Percentiles rank a stretch among this genome's conserved stretches.
phyloP scores from a whole-genome alignment of 2,113 vertebrate genomes.

The Junco hyemalis region DNA sequence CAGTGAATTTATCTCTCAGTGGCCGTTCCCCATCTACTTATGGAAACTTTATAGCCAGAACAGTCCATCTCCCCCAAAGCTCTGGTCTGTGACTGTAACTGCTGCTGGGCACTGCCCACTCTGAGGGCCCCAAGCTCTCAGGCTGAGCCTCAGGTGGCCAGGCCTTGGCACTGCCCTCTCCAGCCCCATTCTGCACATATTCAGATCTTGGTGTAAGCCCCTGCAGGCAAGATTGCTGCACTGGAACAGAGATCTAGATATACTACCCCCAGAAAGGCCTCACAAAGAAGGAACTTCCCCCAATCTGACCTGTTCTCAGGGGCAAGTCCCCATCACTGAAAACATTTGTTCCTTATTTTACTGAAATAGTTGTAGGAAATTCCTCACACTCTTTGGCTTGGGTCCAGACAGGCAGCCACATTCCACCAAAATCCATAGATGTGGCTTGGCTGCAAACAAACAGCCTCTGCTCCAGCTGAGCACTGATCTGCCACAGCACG shows the following conservation, averaged over 20 bases:
- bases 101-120: not conserved
- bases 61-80: fast-evolving
- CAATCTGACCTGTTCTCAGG: not conserved
- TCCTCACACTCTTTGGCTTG: not conserved
- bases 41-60: not conserved
- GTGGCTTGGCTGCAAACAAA: not conserved
- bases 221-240: not conserved
- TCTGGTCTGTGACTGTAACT: not conserved
- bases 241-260: not conserved
- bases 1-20: not conserved
- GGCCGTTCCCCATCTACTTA: not conserved
- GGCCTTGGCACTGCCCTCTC: not conserved
- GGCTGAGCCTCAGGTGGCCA: not conserved
- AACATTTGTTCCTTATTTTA: constrained; percentile 32
- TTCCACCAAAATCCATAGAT: not conserved
- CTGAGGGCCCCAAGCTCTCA: not conserved
- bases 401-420: constrained; percentile 2
- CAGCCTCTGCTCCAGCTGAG: not conserved
- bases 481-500: fast-evolving
- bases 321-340: not conserved
- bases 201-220: not conserved
- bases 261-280: not conserved
- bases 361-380: constrained; percentile 19
- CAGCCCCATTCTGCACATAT: not conserved
- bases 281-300: not conserved